phyloP scores from a whole-genome alignment of 2,113 vertebrate species.

The Coptodon bakossiorum region DNA sequence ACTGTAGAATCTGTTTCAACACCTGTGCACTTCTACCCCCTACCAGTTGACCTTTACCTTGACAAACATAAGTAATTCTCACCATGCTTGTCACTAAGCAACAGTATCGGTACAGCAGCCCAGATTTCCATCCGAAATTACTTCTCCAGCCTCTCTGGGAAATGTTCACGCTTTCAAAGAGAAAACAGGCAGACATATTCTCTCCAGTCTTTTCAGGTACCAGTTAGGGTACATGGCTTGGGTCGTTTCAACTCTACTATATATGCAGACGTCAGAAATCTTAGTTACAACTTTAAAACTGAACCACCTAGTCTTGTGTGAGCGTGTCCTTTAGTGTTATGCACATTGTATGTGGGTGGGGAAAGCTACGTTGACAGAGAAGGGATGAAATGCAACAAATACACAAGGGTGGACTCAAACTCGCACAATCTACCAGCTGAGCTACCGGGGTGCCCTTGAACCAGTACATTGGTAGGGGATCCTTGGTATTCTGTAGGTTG shows the following conservation, averaged over 20 bases:
- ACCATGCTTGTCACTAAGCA: neutral
- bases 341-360: neutral
- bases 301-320: neutral
- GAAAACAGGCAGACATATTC: neutral
- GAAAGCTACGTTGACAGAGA: neutral
- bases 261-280: neutral
- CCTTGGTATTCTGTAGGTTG: neutral
- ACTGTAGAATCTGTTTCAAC: neutral
- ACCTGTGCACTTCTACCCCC: neutral
- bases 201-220: neutral
- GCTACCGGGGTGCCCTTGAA: neutral
- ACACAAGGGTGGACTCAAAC: neutral
- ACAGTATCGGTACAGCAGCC: neutral
- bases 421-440: neutral
- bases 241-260: neutral
- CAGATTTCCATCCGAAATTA: neutral
- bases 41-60: neutral
- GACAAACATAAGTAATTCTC: neutral
- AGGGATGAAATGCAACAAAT: neutral
- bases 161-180: neutral
- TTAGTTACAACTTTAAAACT: neutral
- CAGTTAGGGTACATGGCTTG: neutral
- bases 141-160: neutral
- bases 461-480: neutral
- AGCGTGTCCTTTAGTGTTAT: neutral